Conservation (phyloP, 2,113 vertebrate species). For the Tamias sibiricus region DNA sequence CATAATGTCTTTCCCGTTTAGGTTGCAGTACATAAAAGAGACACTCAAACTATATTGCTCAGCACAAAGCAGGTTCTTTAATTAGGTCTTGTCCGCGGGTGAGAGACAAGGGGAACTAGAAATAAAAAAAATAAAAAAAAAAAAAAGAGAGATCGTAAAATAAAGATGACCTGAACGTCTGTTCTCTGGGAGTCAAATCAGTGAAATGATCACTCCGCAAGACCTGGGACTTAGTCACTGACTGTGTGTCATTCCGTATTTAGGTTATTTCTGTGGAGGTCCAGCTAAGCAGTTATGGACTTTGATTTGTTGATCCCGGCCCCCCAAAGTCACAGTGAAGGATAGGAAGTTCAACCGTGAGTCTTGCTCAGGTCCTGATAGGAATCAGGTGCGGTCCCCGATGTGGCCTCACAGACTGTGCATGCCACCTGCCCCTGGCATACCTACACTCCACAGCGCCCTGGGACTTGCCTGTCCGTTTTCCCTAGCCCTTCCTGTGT, state of each 20-base stretch:
- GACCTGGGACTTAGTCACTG: neutral
- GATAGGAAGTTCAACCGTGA: neutral
- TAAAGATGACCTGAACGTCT: constrained; percentile 21
- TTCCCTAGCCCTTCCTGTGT: rapidly evolving
- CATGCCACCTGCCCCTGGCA: too few species aligned
- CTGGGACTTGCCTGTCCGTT: neutral
- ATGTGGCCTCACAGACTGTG: neutral
- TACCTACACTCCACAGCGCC: neutral
- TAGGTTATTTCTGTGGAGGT: neutral
- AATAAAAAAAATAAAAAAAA: too few species aligned
- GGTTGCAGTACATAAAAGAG: constrained; percentile 13
- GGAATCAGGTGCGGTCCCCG: too few species aligned
- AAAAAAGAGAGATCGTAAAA: constrained; percentile 7
- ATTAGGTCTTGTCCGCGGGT: constrained; percentile 52
- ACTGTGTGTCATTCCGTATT: neutral
- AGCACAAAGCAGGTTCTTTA: constrained; percentile 38
- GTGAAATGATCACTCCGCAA: neutral
- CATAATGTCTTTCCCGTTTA: constrained; percentile 6
- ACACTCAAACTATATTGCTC: neutral
- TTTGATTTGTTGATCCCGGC: neutral
- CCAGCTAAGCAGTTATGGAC: neutral
- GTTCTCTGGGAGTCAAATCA: neutral
- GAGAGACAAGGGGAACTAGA: constrained; percentile 16
- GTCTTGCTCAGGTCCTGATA: neutral
- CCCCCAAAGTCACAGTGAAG: neutral